phyloP scores from a whole-genome alignment of 2,113 vertebrate species.

The Protobothrops mucrosquamatus region DNA sequence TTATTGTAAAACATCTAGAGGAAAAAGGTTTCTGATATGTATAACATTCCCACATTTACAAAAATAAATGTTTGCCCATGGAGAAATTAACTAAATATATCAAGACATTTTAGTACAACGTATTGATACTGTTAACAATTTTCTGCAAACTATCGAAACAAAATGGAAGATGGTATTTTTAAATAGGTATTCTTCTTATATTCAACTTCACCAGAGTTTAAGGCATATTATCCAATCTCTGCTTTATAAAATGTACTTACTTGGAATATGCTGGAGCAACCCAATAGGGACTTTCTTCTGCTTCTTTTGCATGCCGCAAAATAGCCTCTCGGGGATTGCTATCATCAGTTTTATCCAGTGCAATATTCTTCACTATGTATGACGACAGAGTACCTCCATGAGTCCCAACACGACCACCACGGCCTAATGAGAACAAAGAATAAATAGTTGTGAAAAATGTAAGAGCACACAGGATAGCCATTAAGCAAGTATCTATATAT shows the following conservation, averaged over 20 bases:
- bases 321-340: conserved; percentile 97
- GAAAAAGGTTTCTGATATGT: neutral
- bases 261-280: conserved; percentile 88
- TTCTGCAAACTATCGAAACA: neutral
- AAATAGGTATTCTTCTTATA: conserved; percentile 17
- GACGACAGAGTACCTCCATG: conserved; percentile 95
- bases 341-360: conserved; percentile 94
- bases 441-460: conserved; percentile 7
- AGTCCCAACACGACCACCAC: conserved; percentile 91
- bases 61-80: neutral
- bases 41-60: neutral
- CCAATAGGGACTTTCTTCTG: conserved; percentile 92
- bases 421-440: conserved; percentile 70
- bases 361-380: conserved; percentile 98
- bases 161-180: conserved; percentile 10
- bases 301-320: conserved; percentile 90
- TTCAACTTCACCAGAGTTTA: conserved; percentile 1
- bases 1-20: neutral
- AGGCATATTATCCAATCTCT: conserved; percentile 22
- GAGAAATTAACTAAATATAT: neutral
- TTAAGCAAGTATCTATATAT: neutral
- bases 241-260: conserved; percentile 70
- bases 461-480: neutral
- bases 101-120: neutral
- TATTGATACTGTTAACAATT: conserved; percentile 5